These are phyloP conservation scores for Plutomurus gul DNA, from an alignment of 1,140 invertebrate genomes.

Conservation along the genomic window DNA sequence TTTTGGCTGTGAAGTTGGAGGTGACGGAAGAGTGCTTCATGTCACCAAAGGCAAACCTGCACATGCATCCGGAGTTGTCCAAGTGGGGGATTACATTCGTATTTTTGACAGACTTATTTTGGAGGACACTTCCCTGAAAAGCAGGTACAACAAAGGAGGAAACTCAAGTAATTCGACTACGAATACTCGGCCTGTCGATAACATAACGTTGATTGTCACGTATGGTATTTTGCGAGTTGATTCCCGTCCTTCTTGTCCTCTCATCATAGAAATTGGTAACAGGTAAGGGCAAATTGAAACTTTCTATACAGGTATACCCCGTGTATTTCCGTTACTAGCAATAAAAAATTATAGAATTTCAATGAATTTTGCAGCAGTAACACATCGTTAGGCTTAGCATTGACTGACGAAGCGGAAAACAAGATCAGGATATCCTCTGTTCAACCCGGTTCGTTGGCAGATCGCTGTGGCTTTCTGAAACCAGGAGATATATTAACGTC, in stretches of 20 bases:
- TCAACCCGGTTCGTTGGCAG: slow-evolving; percentile 46
- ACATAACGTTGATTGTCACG: slow-evolving; percentile 42
- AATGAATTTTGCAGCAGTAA: slow-evolving; percentile 35
- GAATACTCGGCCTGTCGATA: not conserved
- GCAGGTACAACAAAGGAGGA: too few species aligned
- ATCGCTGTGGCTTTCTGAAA: slow-evolving; percentile 47
- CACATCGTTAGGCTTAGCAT: slow-evolving; percentile 49
- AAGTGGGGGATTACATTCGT: slow-evolving; percentile 47
- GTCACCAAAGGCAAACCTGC: slow-evolving; percentile 36
- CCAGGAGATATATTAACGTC: slow-evolving; percentile 48
- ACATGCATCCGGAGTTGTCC: slow-evolving; percentile 45
- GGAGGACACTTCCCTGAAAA: not conserved
- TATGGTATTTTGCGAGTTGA: slow-evolving; percentile 47
- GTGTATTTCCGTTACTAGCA: not conserved
- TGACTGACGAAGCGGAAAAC: slow-evolving; percentile 43
- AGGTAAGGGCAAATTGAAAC: slow-evolving; percentile 17
- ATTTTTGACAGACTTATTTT: not conserved
- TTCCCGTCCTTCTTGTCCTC: slow-evolving; percentile 36
- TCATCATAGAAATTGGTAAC: slow-evolving; percentile 51
- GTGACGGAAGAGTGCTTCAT: slow-evolving; percentile 37
- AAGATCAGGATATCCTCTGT: slow-evolving; percentile 50
- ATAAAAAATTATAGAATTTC: slow-evolving; percentile 16
- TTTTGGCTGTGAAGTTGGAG: slow-evolving; percentile 32
- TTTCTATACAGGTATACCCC: not conserved
- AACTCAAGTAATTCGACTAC: not conserved